Percentiles rank a stretch among this genome's conserved stretches.
Evolutionary conservation across 2,888 invertebrate genomes (phyloP).

Genomic region (Drosophila testacea): DNA sequence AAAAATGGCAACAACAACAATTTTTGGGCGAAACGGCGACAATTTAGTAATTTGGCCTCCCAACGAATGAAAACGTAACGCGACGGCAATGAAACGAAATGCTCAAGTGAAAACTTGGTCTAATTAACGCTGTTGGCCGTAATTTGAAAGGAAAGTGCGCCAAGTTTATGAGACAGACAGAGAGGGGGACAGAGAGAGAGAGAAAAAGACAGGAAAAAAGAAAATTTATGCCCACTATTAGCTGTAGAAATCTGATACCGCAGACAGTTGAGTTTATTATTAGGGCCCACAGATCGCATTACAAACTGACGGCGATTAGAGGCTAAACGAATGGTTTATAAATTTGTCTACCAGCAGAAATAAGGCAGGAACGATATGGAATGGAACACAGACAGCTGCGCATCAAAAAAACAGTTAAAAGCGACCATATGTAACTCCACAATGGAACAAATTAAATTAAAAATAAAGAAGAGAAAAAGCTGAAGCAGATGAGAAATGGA

Average conservation of each 20-base stretch:
- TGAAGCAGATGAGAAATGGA: conserved; percentile 18
- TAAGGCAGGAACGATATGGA: conserved; percentile 19
- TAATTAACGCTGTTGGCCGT: conserved; percentile 65
- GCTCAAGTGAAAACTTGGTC: conserved; percentile 71
- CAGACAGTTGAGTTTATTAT: conserved; percentile 41
- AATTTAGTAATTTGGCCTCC: conserved; percentile 49
- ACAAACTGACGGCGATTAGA: conserved; percentile 49
- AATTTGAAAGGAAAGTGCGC: conserved; percentile 58
- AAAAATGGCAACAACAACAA: conserved; percentile 38
- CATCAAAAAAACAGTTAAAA: conserved; percentile 55
- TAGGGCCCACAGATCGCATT: conserved; percentile 47
- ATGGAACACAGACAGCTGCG: conserved; percentile 50
- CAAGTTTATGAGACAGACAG: conserved; percentile 41
- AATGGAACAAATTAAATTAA: conserved; percentile 24
- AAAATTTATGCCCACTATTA: conserved; percentile 52
- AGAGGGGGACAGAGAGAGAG: not conserved
- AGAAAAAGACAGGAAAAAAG: conserved; percentile 11
- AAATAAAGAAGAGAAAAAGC: not conserved
- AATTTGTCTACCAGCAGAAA: conserved; percentile 49
- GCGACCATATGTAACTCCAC: conserved; percentile 72
- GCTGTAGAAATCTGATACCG: conserved; percentile 51
- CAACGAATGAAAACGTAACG: conserved; percentile 27
- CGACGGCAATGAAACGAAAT: conserved; percentile 47
- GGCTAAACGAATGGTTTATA: conserved; percentile 38
- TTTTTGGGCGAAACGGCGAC: conserved; percentile 34